phyloP scores from a whole-genome alignment of 1,140 invertebrate genomes.

The Drosophila malerkotliana region DNA sequence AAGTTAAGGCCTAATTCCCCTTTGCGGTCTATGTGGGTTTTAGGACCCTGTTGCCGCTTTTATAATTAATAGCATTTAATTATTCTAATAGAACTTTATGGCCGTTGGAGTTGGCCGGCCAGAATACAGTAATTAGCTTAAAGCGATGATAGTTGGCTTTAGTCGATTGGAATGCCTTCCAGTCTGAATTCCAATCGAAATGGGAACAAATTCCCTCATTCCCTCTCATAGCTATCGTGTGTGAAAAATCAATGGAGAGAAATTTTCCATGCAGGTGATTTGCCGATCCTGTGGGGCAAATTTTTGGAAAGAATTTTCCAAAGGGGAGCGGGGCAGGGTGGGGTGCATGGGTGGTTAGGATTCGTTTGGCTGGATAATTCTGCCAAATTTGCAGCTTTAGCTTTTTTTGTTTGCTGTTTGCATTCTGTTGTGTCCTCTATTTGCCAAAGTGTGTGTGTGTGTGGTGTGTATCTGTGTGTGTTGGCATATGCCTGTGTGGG shows the following conservation, averaged over 20 bases:
- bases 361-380: conserved; percentile 41
- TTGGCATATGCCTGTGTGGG: conserved; percentile 17
- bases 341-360: neutral
- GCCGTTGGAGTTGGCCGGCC: conserved; percentile 27
- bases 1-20: conserved; percentile 2
- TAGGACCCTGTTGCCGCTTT: conserved; percentile 42
- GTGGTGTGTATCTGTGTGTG: conserved; percentile 9
- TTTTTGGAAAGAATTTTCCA: too few relatives aligned
- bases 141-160: neutral
- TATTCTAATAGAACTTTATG: conserved; percentile 50
- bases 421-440: conserved; percentile 30
- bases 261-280: conserved; percentile 40
- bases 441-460: conserved; percentile 27
- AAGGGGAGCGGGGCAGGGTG: neutral
- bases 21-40: conserved; percentile 11
- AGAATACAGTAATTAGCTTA: conserved; percentile 48
- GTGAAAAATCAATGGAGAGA: conserved; percentile 4
- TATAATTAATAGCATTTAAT: conserved; percentile 62
- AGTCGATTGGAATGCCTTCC: conserved; percentile 1
- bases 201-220: neutral
- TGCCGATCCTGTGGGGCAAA: conserved; percentile 16
- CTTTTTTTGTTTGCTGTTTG: conserved; percentile 53
- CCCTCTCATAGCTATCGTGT: too few relatives aligned
- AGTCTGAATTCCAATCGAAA: neutral
- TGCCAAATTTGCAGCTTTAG: conserved; percentile 66